phyloP scores from a whole-genome alignment of 2,888 invertebrate genomes.

The Agonopterix alstromeriana region DNA sequence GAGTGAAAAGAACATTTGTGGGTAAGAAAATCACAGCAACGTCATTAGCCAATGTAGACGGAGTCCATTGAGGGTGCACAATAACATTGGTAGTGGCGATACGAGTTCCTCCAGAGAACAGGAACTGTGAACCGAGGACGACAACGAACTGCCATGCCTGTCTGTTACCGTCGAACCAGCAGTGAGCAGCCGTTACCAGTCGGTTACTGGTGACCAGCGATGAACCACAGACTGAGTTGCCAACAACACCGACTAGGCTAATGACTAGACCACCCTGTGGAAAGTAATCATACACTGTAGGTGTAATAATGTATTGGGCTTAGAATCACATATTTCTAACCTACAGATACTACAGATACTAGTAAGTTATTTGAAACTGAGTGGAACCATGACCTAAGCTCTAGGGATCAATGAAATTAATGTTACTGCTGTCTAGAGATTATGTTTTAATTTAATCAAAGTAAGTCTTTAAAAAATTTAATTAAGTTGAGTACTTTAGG shows the following conservation, averaged over 20 bases:
- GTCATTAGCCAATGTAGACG: conserved; percentile 16
- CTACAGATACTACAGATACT: too few species aligned
- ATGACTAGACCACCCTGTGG: conserved; percentile 23
- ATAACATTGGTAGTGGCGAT: conserved; percentile 17
- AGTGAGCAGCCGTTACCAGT: conserved; percentile 27
- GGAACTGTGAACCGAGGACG: conserved; percentile 22
- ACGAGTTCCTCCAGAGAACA: conserved; percentile 25
- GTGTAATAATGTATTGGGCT: too few species aligned
- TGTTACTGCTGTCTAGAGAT: too few species aligned
- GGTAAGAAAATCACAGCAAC: conserved; percentile 23
- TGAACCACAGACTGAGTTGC: conserved; percentile 21
- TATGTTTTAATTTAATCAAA: too few species aligned
- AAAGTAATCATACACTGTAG: background rate
- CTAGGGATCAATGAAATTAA: too few species aligned
- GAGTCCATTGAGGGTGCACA: conserved; percentile 19
- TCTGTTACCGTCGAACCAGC: conserved; percentile 22
- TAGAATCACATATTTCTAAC: too few species aligned
- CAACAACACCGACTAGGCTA: conserved; percentile 12
- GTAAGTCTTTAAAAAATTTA: too few species aligned
- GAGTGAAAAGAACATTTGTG: conserved; percentile 9
- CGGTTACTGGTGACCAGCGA: conserved; percentile 19
- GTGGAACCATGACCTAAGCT: too few species aligned
- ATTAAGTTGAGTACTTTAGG: too few species aligned
- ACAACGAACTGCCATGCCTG: conserved; percentile 20
- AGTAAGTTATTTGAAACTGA: too few species aligned